phyloP scores from a whole-genome alignment of 2,888 invertebrate species.

The Sphaerophoria rueppellii region DNA sequence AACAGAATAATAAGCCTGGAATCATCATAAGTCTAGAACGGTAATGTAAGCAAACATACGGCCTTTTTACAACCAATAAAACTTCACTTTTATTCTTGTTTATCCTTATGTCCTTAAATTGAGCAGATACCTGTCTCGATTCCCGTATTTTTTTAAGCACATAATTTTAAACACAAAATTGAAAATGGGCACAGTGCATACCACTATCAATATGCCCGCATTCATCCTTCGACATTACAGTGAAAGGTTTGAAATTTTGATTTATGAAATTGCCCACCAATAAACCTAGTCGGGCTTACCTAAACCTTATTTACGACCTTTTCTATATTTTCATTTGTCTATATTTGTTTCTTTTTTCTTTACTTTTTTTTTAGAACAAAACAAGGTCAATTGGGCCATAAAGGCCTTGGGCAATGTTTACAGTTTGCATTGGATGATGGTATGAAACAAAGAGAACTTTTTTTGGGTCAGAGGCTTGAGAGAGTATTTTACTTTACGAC shows the following conservation, averaged over 20 bases:
- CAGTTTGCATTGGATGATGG: not conserved
- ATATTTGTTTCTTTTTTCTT: not conserved
- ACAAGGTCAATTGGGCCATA: constrained; percentile 35
- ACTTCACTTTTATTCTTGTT: constrained; percentile 5
- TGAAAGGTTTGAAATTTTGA: constrained; percentile 25
- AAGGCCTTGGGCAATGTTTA: constrained; percentile 11
- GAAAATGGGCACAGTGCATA: not conserved
- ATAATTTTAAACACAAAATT: not conserved
- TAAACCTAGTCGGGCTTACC: constrained; percentile 33
- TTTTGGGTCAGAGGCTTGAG: constrained; percentile 19
- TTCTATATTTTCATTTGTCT: not conserved
- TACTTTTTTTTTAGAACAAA: not conserved
- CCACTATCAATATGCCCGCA: not conserved
- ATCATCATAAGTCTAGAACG: too few species aligned
- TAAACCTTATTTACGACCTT: constrained; percentile 32
- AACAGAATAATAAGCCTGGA: too few species aligned
- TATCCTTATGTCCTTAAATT: constrained; percentile 14
- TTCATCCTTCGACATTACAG: not conserved
- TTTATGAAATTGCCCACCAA: constrained; percentile 39
- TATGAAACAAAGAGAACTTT: not conserved
- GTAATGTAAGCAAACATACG: constrained; percentile 5
- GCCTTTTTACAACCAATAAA: constrained; percentile 35
- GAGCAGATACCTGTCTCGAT: not conserved
- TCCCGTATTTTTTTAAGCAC: constrained; percentile 9
- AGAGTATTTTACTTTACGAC: constrained; percentile 18